phyloP scores from a whole-genome alignment of 2,797 vertebrate genomes.

The Pipistrellus kuhlii region DNA sequence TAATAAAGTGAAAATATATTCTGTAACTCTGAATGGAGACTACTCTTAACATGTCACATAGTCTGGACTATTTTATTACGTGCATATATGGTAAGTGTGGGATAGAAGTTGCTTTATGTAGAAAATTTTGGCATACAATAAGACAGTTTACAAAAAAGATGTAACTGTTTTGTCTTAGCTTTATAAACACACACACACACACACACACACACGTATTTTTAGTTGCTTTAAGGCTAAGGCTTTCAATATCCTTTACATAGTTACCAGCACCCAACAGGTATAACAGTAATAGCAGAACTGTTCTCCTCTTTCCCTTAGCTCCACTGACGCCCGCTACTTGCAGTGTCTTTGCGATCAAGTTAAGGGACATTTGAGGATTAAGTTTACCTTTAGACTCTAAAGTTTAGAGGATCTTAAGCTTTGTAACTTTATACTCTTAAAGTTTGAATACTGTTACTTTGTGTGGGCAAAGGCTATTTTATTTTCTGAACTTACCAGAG shows the following conservation, averaged over 20 bases:
- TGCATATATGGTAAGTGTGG: not conserved
- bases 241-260: not conserved
- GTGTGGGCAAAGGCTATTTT: not conserved
- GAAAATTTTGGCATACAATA: not conserved
- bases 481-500: not conserved
- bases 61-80: not conserved
- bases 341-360: not conserved
- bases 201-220: not conserved
- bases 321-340: not conserved
- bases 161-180: constrained; percentile 3
- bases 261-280: not conserved
- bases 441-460: not conserved
- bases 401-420: not conserved
- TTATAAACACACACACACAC: not conserved
- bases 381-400: not conserved
- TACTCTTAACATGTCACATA: not conserved
- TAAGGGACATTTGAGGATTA: not conserved
- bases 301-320: not conserved
- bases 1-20: not conserved
- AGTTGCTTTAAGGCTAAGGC: not conserved
- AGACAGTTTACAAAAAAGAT: constrained; percentile 12
- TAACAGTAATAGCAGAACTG: not conserved
- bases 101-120: not conserved
- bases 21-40: not conserved
- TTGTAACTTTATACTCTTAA: not conserved